These are phyloP conservation scores for Nemoura dubitans DNA, from an alignment of 2,888 invertebrate genomes.

Conservation along the genomic window DNA sequence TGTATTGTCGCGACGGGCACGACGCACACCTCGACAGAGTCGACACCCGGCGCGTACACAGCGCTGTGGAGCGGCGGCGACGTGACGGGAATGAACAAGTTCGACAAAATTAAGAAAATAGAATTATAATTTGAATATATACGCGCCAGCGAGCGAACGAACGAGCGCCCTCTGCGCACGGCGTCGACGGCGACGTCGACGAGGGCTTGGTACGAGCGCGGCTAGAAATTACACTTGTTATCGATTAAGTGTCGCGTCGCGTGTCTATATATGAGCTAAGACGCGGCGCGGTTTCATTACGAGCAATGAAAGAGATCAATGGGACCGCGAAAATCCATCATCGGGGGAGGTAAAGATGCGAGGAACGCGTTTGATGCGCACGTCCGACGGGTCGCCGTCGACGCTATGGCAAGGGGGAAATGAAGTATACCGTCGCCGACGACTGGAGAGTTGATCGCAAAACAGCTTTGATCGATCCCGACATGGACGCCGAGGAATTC, in stretches of 20 bases:
- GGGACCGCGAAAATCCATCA: background rate
- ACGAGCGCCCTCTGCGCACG: background rate
- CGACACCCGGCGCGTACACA: background rate
- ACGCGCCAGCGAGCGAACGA: too few species aligned
- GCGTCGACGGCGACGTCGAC: background rate
- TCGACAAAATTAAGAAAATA: conserved; percentile 12
- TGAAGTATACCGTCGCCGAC: background rate
- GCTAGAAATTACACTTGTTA: background rate
- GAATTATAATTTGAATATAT: conserved; percentile 12
- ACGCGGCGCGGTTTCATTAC: background rate
- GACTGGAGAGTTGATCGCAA: background rate
- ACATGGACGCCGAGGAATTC: background rate
- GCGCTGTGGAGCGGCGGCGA: background rate
- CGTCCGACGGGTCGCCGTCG: background rate
- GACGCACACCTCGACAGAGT: background rate
- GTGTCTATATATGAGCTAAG: background rate
- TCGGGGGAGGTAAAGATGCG: too few species aligned
- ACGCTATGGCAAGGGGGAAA: background rate
- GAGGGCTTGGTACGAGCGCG: background rate
- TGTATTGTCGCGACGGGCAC: background rate
- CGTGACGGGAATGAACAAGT: background rate
- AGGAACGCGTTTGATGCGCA: background rate
- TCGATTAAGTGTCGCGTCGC: background rate
- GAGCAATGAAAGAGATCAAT: background rate
- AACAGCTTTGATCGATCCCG: background rate